A percentile compares a stretch with the other conserved stretches of the same genome.
These are phyloP conservation scores for Calypte anna DNA, from an alignment of 2,113 vertebrate species.

Conservation along the genomic window DNA sequence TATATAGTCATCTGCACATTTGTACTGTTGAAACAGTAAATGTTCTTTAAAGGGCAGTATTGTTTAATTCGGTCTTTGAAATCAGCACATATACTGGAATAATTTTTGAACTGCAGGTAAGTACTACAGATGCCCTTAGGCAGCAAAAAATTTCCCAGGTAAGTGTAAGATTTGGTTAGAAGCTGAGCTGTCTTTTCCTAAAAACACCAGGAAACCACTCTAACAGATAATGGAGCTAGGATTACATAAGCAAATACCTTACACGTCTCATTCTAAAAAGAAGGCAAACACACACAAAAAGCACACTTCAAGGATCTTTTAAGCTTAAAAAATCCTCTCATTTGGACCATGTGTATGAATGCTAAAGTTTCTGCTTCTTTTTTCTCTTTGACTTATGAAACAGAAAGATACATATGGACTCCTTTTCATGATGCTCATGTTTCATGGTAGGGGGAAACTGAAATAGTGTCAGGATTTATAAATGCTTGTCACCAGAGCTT, in stretches of 20 bases:
- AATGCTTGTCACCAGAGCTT: background rate
- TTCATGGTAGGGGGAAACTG: background rate
- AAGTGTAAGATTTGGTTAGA: background rate
- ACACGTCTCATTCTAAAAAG: background rate
- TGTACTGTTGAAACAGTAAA: background rate
- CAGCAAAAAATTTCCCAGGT: background rate
- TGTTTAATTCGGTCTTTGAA: background rate
- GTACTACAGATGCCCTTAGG: background rate
- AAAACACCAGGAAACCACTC: background rate
- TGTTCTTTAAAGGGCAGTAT: constrained; percentile 31
- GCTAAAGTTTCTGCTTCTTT: background rate
- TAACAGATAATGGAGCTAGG: background rate
- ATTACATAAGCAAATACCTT: background rate
- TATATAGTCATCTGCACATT: constrained; percentile 13
- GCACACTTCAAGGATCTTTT: background rate
- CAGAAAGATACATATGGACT: background rate
- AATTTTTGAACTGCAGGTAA: constrained; percentile 5
- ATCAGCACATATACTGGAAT: background rate
- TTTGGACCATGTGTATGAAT: background rate
- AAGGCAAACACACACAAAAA: background rate
- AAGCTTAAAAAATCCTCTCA: background rate
- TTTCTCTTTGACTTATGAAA: background rate
- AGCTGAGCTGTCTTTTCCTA: background rate
- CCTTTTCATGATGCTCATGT: background rate
- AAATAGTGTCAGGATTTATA: background rate